Conservation (phyloP, 2,797 vertebrate species). For the Esox masquinongy region DNA sequence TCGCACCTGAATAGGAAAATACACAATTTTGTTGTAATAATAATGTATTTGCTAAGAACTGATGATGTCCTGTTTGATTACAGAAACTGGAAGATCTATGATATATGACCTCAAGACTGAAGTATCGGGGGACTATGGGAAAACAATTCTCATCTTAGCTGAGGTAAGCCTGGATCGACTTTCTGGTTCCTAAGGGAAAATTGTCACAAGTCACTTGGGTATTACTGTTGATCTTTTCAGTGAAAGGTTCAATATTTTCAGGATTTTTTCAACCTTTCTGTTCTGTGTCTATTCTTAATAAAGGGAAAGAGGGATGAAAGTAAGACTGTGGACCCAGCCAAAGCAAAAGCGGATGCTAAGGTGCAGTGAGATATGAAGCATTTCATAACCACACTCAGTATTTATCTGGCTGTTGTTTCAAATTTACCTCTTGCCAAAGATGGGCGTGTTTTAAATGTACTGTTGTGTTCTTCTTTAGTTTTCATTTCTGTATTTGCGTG, state of each 20-base stretch:
- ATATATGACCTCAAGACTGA: slow-evolving; percentile 80
- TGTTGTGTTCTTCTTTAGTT: neutral
- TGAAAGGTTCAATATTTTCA: neutral
- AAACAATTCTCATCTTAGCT: slow-evolving; percentile 80
- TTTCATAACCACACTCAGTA: neutral
- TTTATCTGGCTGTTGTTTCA: neutral
- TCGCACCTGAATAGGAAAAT: neutral
- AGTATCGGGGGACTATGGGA: slow-evolving; percentile 81
- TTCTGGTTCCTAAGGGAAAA: neutral
- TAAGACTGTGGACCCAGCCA: slow-evolving; percentile 69
- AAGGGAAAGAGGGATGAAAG: slow-evolving; percentile 82
- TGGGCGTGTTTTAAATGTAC: neutral
- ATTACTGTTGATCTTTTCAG: neutral
- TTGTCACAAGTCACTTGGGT: slow-evolving; percentile 1
- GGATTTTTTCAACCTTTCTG: neutral
- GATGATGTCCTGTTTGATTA: neutral
- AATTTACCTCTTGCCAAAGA: neutral
- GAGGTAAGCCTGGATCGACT: slow-evolving; percentile 67
- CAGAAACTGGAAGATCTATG: slow-evolving; percentile 79
- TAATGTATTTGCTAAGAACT: neutral
- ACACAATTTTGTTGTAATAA: neutral
- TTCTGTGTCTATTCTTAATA: slow-evolving; percentile 8
- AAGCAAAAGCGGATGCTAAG: slow-evolving; percentile 83
- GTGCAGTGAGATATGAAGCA: slow-evolving; percentile 46
- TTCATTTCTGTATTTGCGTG: neutral